Evolutionary conservation across 2,113 vertebrate species (phyloP).

Genomic region (Serinus canaria): DNA sequence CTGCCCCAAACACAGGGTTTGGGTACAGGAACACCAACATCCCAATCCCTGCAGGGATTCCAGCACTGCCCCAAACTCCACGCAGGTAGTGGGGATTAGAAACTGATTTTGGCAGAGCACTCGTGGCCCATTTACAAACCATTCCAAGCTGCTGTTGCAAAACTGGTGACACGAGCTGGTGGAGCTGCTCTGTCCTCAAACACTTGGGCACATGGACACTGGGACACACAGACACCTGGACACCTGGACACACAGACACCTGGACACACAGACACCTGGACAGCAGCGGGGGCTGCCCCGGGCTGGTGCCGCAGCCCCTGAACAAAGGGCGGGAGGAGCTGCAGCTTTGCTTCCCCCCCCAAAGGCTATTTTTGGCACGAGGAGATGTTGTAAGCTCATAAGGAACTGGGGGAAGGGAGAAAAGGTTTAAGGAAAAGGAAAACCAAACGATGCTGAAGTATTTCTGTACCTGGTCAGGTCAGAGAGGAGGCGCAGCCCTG

Average conservation of each 20-base stretch:
- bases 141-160: fast-evolving
- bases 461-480: not conserved
- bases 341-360: not conserved
- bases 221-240: too few relatives aligned
- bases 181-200: not conserved
- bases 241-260: too few relatives aligned
- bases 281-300: fast-evolving
- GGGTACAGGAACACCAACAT: not conserved
- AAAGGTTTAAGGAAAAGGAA: not conserved
- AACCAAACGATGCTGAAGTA: not conserved
- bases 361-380: not conserved
- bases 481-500: fast-evolving
- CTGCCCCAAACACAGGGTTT: too few relatives aligned
- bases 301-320: not conserved
- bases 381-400: not conserved
- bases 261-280: too few relatives aligned
- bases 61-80: fast-evolving
- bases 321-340: not conserved
- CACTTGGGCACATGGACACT: too few relatives aligned
- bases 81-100: fast-evolving
- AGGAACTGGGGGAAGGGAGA: not conserved
- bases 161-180: fast-evolving
- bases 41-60: not conserved
- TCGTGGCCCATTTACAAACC: fast-evolving
- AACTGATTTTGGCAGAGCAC: not conserved